Conservation (phyloP, 2,797 vertebrate species). For the Hemibagrus guttatus region DNA sequence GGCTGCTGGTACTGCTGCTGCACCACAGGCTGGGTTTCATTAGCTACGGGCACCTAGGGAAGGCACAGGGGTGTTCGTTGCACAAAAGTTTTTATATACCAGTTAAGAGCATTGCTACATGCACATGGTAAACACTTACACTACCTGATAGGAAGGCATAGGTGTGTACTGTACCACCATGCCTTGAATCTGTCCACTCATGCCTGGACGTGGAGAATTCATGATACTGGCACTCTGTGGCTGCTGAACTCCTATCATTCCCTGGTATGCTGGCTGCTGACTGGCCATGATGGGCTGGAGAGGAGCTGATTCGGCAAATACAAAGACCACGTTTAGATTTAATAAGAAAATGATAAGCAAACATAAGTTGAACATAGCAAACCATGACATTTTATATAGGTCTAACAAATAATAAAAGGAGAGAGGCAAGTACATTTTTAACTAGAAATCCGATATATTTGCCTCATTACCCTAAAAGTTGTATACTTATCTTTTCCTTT, state of each 20-base stretch:
- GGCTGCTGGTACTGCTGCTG: conserved; percentile 96
- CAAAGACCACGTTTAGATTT: background rate
- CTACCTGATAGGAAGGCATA: conserved; percentile 96
- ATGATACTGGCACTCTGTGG: conserved; percentile 88
- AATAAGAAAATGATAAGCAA: background rate
- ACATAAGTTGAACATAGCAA: background rate
- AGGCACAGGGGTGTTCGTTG: background rate
- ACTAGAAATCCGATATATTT: too few relatives aligned
- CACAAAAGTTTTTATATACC: background rate
- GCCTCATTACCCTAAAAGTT: background rate
- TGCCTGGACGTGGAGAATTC: conserved; percentile 82
- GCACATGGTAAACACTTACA: background rate
- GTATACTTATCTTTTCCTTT: background rate
- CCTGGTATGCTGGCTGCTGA: conserved; percentile 92
- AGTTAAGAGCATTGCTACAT: background rate
- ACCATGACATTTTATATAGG: background rate
- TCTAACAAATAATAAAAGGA: background rate
- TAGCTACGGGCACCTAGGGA: conserved; percentile 88
- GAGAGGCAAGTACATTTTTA: background rate
- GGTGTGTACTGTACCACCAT: conserved; percentile 98
- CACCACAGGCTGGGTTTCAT: conserved; percentile 90
- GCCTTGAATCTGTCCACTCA: conserved; percentile 86
- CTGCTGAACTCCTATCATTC: conserved; percentile 93
- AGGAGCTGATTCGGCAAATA: conserved; percentile 70
- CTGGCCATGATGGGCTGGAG: conserved; percentile 94